phyloP scores from a whole-genome alignment of 2,797 vertebrate species.

The Mallotus villosus region DNA sequence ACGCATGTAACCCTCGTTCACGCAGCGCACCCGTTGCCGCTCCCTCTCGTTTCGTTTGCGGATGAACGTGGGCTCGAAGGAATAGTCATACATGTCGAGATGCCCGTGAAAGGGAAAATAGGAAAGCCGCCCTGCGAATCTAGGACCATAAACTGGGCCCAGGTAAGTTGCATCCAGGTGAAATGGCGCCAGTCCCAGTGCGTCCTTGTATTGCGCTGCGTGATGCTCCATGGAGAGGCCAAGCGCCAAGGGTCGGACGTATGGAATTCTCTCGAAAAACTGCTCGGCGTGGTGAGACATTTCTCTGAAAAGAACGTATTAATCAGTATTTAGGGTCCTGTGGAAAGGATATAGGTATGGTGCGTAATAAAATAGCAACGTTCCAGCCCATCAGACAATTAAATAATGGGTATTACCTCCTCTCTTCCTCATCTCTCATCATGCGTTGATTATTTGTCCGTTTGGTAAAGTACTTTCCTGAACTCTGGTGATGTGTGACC shows the following conservation, averaged over 20 bases:
- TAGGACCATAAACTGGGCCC: conserved; percentile 54
- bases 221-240: conserved; percentile 58
- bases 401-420: background rate
- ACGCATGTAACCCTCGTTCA: conserved; percentile 91
- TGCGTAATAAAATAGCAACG: background rate
- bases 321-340: background rate
- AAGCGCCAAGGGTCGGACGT: conserved; percentile 54
- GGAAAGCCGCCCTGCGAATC: conserved; percentile 52
- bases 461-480: background rate
- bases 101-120: conserved; percentile 68
- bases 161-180: conserved; percentile 69
- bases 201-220: conserved; percentile 60
- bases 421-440: conserved; percentile 16
- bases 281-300: conserved; percentile 56
- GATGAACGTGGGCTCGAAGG: conserved; percentile 88
- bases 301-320: conserved; percentile 24
- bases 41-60: conserved; percentile 90
- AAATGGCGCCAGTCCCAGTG: conserved; percentile 64
- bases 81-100: conserved; percentile 71
- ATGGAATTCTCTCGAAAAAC: conserved; percentile 54
- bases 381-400: background rate
- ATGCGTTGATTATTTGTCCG: background rate
- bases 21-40: conserved; percentile 90
- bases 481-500: background rate
- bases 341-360: background rate